These are phyloP conservation scores for Ahaetulla prasina DNA, from an alignment of 2,113 vertebrate species.

Conservation along the genomic window DNA sequence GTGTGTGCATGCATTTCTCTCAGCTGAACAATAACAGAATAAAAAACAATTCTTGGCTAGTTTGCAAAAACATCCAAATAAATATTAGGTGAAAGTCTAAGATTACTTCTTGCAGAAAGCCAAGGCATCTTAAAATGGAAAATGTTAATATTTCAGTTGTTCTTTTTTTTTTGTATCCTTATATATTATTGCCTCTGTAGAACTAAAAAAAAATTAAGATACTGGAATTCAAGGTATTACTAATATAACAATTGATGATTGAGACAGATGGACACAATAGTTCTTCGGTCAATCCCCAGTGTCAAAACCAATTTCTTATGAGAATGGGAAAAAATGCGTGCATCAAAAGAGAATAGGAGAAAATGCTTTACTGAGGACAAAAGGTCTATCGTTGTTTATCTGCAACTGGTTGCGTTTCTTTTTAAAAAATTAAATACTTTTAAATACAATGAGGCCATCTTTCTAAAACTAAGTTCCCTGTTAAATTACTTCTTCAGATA, in stretches of 20 bases:
- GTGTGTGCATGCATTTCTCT: not conserved
- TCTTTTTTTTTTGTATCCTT: not conserved
- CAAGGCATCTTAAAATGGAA: not conserved
- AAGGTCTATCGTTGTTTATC: too few species aligned
- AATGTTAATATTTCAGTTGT: not conserved
- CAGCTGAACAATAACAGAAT: slow-evolving; percentile 29
- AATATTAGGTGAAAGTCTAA: not conserved
- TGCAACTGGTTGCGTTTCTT: not conserved
- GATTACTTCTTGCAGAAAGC: not conserved
- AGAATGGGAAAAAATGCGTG: not conserved
- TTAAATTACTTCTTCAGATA: not conserved
- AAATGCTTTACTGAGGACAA: not conserved
- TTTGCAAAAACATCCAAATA: slow-evolving; percentile 5
- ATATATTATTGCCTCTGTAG: not conserved
- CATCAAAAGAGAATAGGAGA: not conserved
- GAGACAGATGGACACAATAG: not conserved
- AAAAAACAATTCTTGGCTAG: not conserved
- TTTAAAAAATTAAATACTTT: not conserved
- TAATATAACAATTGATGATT: not conserved
- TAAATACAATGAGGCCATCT: not conserved
- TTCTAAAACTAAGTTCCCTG: not conserved
- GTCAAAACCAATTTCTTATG: not conserved
- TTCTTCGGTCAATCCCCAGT: not conserved
- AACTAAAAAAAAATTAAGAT: not conserved
- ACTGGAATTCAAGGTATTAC: not conserved